phyloP scores from a whole-genome alignment of 2,888 invertebrate genomes.

The Sinohyriopsis cumingii region DNA sequence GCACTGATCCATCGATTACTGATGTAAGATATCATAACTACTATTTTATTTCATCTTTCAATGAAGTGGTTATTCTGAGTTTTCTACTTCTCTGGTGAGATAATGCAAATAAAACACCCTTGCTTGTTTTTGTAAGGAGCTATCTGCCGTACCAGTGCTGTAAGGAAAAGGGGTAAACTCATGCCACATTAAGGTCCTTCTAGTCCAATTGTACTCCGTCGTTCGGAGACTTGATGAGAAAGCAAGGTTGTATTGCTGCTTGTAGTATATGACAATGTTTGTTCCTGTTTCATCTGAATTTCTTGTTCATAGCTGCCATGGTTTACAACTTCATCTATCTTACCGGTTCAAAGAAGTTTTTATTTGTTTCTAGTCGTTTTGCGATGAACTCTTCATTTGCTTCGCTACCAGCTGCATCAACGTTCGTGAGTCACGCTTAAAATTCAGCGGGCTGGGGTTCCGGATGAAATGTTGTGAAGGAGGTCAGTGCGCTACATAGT shows the following conservation, averaged over 20 bases:
- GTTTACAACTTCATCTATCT: slow-evolving; percentile 1
- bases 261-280: slow-evolving; percentile 1
- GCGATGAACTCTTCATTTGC: slow-evolving; percentile 4
- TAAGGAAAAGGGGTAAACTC: background rate
- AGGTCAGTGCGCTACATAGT: background rate
- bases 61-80: background rate
- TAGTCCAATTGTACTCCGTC: background rate
- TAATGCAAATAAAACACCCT: background rate
- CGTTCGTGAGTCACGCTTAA: background rate
- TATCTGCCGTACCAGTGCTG: background rate
- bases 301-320: slow-evolving; percentile 1
- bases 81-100: background rate
- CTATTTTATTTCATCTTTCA: no score
- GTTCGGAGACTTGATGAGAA: slow-evolving; percentile 4
- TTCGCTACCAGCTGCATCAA: background rate
- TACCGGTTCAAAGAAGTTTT: slow-evolving; percentile 7
- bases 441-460: background rate
- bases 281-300: background rate
- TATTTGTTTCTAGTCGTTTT: slow-evolving; percentile 1
- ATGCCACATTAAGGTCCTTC: background rate
- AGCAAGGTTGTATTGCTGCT: slow-evolving; percentile 3
- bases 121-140: background rate
- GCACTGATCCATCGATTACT: no score
- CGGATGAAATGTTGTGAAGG: slow-evolving; percentile 2
- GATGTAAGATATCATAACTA: no score